Percentiles rank a stretch among this genome's conserved stretches.
These are phyloP conservation scores for Jaculus jaculus DNA, from an alignment of 2,113 vertebrate genomes.

Conservation along the genomic window DNA sequence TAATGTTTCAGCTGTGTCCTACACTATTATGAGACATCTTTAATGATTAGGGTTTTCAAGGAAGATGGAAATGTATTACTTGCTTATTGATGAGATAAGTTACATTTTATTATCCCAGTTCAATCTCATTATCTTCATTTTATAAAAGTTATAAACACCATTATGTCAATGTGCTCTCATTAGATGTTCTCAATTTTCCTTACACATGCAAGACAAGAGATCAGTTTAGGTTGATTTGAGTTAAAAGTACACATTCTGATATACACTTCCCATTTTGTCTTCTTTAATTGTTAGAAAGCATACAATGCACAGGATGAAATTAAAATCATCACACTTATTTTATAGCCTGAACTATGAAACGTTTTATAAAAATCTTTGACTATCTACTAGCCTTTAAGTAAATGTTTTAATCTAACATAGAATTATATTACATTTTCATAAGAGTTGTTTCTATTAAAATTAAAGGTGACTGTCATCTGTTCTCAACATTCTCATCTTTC, in stretches of 20 bases:
- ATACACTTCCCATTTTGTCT: background rate
- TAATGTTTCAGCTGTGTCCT: background rate
- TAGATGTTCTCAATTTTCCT: background rate
- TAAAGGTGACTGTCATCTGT: background rate
- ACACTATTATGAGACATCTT: background rate
- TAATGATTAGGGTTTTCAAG: background rate
- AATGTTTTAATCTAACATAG: background rate
- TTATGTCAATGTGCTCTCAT: background rate
- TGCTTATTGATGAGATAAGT: background rate
- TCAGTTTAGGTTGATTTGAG: background rate
- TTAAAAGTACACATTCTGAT: background rate
- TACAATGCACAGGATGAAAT: slow-evolving; percentile 1
- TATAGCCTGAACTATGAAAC: background rate
- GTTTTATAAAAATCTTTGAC: background rate
- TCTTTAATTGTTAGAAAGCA: background rate
- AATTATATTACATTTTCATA: background rate
- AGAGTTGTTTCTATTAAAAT: background rate
- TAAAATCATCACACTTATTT: background rate
- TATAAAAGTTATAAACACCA: background rate
- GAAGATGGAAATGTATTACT: background rate
- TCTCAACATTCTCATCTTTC: slow-evolving; percentile 20
- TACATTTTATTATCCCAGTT: background rate
- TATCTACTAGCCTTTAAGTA: background rate
- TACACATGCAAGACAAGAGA: background rate
- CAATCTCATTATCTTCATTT: background rate